Evolutionary conservation across 2,113 vertebrate species (phyloP).

Genomic region (Scophthalmus maximus): DNA sequence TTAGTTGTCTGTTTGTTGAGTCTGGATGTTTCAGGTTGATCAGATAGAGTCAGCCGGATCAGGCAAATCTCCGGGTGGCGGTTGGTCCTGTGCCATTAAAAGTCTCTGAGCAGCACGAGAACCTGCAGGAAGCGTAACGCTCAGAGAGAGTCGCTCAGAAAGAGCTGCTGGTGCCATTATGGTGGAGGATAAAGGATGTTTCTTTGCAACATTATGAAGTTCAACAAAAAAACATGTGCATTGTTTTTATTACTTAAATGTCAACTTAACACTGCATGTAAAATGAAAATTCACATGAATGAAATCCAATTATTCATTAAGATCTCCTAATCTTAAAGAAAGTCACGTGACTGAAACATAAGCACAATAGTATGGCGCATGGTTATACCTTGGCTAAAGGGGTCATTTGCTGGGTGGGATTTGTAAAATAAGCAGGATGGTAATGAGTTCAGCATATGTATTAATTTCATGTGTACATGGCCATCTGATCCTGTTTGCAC

Average conservation of each 20-base stretch:
- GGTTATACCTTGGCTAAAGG: conserved; percentile 43
- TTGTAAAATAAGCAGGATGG: conserved; percentile 62
- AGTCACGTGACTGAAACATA: conserved; percentile 40
- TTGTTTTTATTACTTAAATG: not conserved
- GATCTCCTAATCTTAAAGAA: conserved; percentile 20
- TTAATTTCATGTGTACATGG: conserved; percentile 46
- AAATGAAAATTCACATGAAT: not conserved
- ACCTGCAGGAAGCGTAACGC: conserved; percentile 29
- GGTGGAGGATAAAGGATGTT: not conserved
- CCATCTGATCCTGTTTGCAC: conserved; percentile 66
- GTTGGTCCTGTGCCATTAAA: conserved; percentile 46
- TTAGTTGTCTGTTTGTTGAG: conserved; percentile 59
- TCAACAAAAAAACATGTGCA: not conserved
- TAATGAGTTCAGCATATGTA: conserved; percentile 42
- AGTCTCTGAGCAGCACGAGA: conserved; percentile 52
- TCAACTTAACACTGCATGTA: not conserved
- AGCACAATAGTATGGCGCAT: conserved; percentile 21
- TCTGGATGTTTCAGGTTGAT: conserved; percentile 59
- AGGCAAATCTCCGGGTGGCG: conserved; percentile 55
- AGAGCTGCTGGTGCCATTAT: too few relatives aligned
- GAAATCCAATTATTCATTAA: not conserved
- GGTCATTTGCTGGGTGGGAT: conserved; percentile 66
- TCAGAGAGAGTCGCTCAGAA: not conserved
- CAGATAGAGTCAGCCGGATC: conserved; percentile 63
- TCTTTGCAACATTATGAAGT: not conserved